These are phyloP conservation scores for Myotis brandtii DNA, from an alignment of 2,113 vertebrate genomes.

Conservation along the genomic window DNA sequence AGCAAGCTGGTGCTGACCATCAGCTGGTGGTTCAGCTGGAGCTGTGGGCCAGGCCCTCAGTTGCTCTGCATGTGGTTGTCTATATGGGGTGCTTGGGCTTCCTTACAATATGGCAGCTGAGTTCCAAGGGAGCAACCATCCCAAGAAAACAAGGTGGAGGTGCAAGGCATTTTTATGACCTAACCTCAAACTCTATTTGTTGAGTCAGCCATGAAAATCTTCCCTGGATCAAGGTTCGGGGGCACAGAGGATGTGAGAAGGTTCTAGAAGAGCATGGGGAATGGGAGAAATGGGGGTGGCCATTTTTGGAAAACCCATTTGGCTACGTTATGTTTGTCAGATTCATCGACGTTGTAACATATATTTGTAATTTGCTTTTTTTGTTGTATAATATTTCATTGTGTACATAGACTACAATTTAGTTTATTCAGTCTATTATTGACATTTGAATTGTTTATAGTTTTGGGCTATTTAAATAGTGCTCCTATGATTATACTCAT, in stretches of 20 bases:
- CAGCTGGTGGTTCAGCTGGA: neutral
- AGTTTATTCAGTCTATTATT: neutral
- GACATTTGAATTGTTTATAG: slow-evolving; percentile 1
- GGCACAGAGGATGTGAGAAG: neutral
- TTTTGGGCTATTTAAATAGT: neutral
- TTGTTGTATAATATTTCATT: neutral
- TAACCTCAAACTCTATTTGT: neutral
- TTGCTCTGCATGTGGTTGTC: neutral
- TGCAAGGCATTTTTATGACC: neutral
- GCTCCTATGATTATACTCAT: neutral
- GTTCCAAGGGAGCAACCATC: neutral
- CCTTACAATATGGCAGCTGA: neutral
- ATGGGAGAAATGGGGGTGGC: neutral
- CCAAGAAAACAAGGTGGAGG: neutral
- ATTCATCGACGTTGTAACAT: neutral
- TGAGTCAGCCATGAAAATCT: neutral
- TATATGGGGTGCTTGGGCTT: neutral
- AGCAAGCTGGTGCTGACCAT: neutral
- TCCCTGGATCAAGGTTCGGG: neutral
- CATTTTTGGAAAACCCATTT: neutral
- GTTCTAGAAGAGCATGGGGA: neutral
- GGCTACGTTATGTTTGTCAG: neutral
- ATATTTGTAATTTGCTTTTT: neutral
- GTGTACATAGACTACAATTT: neutral
- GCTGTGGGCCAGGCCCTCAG: neutral